Base-by-base conservation (phyloP, 2,888 invertebrate species). In the Drosophila austrosaltans region DNA sequence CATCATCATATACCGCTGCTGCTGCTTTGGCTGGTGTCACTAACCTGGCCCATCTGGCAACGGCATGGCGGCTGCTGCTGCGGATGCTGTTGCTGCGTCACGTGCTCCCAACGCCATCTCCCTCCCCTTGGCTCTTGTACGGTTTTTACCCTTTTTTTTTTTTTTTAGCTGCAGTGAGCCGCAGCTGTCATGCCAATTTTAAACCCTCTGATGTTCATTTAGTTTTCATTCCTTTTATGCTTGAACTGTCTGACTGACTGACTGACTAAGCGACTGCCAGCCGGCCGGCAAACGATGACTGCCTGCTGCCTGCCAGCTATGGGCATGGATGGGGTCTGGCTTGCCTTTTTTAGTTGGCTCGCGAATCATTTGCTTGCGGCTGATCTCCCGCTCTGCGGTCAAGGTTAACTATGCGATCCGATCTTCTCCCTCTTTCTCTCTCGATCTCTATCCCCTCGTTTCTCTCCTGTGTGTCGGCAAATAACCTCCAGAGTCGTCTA, bases 371-470 rank as follows among this genome's bases (percentile, higher is more conserved):
- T 77, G 69, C 63, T 71, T 72, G 57, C 57, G 10, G 53, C 63
- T 57, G 74, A 44, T 68, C 71, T 66, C 36, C 22, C 60, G 12
- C 64, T 40, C 62, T 32, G 79, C 77, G 79, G 79, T 79, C 79
- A 79, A 82, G 82, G 79, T 79, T 77, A 82, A 82, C 71, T 67
- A 79, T 79, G 72, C 72, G 75, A 77, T 76, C 53, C 65, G 60
- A 63, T 73, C 22, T 48, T 48, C 3, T 25, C 40, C 12, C 39
- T 39, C 39, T 39, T 12, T 39, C 10, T 22, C 48, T 8, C 2
- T 22, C 20, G 7, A 8, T 48, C 12, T 3, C 48, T 48, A 22
- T 25, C 22, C 10, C 10, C 1, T 16, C 56, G 40, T 64, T 58
- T 63, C 69, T 22, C 20, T 20, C 0, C n/a, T 54, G 54, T 30